Evolutionary conservation across 1,140 invertebrate species (phyloP).

Genomic region (Megalopta genalis): DNA sequence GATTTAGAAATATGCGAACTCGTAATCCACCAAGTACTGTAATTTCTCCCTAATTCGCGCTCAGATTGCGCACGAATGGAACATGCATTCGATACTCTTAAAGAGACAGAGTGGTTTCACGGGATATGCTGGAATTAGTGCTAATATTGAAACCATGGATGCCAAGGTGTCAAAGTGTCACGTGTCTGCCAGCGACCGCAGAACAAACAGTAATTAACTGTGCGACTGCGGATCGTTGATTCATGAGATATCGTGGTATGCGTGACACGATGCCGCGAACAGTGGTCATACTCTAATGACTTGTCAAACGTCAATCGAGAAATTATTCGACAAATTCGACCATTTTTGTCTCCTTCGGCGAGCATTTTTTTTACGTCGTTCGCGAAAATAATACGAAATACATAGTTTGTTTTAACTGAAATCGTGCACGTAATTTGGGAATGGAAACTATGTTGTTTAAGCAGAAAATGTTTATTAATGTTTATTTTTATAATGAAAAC

Average conservation of each 20-base stretch:
- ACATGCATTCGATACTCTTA: too few relatives aligned
- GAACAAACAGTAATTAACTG: conserved; percentile 50
- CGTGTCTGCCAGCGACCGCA: conserved; percentile 20
- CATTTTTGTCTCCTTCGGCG: not conserved
- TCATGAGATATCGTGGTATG: conserved; percentile 25
- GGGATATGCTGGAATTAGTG: not conserved
- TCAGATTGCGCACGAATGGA: not conserved
- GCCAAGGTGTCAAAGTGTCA: conserved; percentile 16
- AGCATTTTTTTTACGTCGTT: not conserved
- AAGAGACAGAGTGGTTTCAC: not conserved
- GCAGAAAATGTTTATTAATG: too few relatives aligned
- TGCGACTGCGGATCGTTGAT: conserved; percentile 17
- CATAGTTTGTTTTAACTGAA: too few relatives aligned
- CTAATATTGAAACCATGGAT: conserved; percentile 19
- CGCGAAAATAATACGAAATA: too few relatives aligned
- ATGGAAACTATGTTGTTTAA: too few relatives aligned
- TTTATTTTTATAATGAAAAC: too few relatives aligned
- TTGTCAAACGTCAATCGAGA: not conserved
- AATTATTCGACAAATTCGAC: not conserved
- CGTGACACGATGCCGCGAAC: conserved; percentile 1
- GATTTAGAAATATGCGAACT: too few relatives aligned
- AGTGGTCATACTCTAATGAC: conserved; percentile 12
- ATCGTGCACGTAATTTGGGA: too few relatives aligned
- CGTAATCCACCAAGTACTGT: too few relatives aligned
- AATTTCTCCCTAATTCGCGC: too few relatives aligned